phyloP scores from a whole-genome alignment of 2,113 vertebrate species.

The cat (Felis catus) region DNA sequence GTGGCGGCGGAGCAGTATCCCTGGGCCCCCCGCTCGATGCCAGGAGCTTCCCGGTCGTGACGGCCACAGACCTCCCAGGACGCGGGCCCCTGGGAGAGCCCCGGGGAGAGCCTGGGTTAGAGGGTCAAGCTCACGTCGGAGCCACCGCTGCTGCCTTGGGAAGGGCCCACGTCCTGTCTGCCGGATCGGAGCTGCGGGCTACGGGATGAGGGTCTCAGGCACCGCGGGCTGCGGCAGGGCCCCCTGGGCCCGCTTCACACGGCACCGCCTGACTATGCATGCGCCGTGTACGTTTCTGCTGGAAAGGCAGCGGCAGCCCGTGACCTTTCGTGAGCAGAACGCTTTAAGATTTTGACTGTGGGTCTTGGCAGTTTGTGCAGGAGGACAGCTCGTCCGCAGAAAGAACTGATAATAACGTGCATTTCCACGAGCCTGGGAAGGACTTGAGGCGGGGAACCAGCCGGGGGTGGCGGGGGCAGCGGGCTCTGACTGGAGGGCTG shows the following conservation, averaged over 20 bases:
- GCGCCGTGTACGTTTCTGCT: rapidly evolving
- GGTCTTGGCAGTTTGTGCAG: background rate
- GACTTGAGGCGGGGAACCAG: background rate
- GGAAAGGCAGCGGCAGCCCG: background rate
- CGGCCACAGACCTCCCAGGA: background rate
- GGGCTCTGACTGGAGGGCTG: rapidly evolving
- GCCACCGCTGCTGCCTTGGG: too few relatives aligned
- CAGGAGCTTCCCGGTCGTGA: too few relatives aligned
- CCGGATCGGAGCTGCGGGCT: rapidly evolving
- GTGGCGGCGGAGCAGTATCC: background rate
- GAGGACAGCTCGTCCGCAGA: conserved; percentile 10
- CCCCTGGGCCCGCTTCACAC: rapidly evolving
- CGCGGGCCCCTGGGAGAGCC: background rate
- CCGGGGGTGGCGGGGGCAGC: too few relatives aligned
- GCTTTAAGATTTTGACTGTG: background rate
- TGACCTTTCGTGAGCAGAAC: background rate
- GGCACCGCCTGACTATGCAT: rapidly evolving
- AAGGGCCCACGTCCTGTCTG: background rate
- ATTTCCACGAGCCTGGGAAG: background rate
- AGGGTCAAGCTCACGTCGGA: background rate
- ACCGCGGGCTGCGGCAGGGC: rapidly evolving
- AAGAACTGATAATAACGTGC: background rate
- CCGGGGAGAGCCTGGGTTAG: background rate
- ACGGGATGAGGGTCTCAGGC: background rate
- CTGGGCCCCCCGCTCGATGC: background rate